phyloP scores from a whole-genome alignment of 2,888 invertebrate genomes.

The Proisotoma minuta region DNA sequence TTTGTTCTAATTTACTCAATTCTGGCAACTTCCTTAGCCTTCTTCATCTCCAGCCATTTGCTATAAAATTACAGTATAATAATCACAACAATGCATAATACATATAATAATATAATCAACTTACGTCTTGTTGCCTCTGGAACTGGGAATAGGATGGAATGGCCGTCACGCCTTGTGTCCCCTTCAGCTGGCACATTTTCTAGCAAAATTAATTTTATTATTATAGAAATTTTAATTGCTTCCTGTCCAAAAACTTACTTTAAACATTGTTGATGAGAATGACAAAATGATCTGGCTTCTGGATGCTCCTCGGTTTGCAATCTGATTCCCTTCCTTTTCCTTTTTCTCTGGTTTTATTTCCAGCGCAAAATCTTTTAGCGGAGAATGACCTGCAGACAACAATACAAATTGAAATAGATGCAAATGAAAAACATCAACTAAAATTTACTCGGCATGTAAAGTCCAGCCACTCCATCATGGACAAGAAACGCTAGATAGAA shows the following conservation, averaged over 20 bases:
- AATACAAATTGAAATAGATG: neutral
- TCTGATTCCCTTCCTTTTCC: neutral
- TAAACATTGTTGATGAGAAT: slow-evolving; percentile 17
- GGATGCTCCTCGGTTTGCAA: neutral
- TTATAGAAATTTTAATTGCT: neutral
- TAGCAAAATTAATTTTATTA: neutral
- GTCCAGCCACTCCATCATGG: slow-evolving; percentile 28
- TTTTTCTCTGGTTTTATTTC: slow-evolving; percentile 24
- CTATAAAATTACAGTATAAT: no score
- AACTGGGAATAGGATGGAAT: no score
- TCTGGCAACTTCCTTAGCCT: no score
- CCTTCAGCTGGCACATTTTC: slow-evolving; percentile 12
- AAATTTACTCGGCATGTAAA: slow-evolving; percentile 12
- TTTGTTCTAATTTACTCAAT: no score
- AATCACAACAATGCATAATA: no score
- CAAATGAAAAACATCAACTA: neutral
- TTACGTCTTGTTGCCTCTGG: no score
- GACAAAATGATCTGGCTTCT: slow-evolving; percentile 29
- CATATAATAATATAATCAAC: no score
- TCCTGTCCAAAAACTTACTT: slow-evolving; percentile 1
- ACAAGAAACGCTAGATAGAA: slow-evolving; percentile 34
- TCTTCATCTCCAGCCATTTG: no score
- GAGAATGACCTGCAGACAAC: neutral
- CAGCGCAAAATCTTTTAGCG: slow-evolving; percentile 12
- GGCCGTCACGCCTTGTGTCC: no score